phyloP scores from a whole-genome alignment of 2,888 invertebrate genomes.

The Pseudococcus jackbeardsleyi region DNA sequence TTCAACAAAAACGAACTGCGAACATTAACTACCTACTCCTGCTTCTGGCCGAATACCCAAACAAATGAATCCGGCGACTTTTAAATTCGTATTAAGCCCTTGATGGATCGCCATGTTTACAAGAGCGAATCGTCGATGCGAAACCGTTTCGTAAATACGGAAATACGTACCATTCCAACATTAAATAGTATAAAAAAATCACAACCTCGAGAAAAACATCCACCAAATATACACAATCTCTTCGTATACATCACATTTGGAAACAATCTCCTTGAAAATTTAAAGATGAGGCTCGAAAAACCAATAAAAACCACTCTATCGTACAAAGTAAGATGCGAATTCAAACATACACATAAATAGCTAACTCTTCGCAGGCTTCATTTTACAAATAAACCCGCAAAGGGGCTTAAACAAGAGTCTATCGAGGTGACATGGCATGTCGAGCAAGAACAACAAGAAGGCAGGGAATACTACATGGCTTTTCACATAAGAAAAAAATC shows the following conservation, averaged over 20 bases:
- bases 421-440: not conserved
- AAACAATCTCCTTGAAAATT: too few relatives aligned
- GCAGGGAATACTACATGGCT: not conserved
- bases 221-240: not conserved
- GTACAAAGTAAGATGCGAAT: too few relatives aligned
- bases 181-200: not conserved
- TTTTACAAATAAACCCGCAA: not conserved
- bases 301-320: too few relatives aligned
- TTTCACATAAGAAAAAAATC: not conserved
- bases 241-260: not conserved
- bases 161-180: not conserved
- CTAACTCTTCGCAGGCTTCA: not conserved
- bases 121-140: not conserved
- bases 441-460: too few relatives aligned
- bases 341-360: not conserved
- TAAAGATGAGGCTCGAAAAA: too few relatives aligned
- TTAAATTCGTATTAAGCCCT: not conserved
- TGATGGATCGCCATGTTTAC: conserved; percentile 36
- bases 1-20: too few relatives aligned
- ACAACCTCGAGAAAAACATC: not conserved
- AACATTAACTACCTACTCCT: not conserved
- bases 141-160: not conserved
- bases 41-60: not conserved
- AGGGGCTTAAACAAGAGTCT: not conserved
- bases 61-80: not conserved